These are phyloP conservation scores for Diplodus puntazzo DNA, from an alignment of 2,797 vertebrate genomes.

Conservation along the genomic window DNA sequence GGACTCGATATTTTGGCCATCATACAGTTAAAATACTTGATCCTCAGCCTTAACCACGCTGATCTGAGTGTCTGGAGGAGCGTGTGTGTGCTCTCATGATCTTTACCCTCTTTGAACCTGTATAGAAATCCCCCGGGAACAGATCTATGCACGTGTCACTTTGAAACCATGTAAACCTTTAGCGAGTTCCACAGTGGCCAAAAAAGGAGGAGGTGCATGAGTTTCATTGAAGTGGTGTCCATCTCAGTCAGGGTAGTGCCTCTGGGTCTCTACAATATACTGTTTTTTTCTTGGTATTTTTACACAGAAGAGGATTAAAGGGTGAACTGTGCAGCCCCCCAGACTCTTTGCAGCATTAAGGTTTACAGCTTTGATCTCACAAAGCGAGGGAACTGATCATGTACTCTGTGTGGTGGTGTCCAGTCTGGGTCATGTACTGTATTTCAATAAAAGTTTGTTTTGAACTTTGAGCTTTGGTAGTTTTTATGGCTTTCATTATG, in stretches of 20 bases:
- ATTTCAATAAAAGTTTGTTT: conserved; percentile 72
- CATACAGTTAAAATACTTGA: conserved; percentile 35
- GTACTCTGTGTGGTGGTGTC: conserved; percentile 58
- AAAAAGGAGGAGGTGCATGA: conserved; percentile 35
- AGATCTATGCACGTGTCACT: conserved; percentile 77
- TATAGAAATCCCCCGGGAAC: conserved; percentile 37
- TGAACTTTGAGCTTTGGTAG: conserved; percentile 41
- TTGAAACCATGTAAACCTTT: conserved; percentile 60
- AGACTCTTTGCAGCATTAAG: conserved; percentile 35
- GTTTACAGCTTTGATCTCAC: conserved; percentile 54
- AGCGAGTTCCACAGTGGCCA: conserved; percentile 51
- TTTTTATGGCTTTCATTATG: neutral
- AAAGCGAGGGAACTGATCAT: conserved; percentile 45
- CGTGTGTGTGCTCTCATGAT: neutral
- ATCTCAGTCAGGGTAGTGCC: conserved; percentile 31
- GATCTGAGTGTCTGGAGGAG: conserved; percentile 41
- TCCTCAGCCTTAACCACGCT: conserved; percentile 66
- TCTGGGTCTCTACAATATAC: conserved; percentile 27
- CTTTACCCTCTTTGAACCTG: conserved; percentile 26
- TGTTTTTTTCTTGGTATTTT: conserved; percentile 16
- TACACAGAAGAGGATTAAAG: conserved; percentile 25
- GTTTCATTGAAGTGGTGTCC: conserved; percentile 39
- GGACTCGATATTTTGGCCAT: conserved; percentile 15
- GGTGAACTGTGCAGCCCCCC: conserved; percentile 6
- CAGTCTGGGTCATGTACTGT: conserved; percentile 68